Evolutionary conservation across 2,113 vertebrate genomes (phyloP).

Genomic region (Forbesichthys agassizii): DNA sequence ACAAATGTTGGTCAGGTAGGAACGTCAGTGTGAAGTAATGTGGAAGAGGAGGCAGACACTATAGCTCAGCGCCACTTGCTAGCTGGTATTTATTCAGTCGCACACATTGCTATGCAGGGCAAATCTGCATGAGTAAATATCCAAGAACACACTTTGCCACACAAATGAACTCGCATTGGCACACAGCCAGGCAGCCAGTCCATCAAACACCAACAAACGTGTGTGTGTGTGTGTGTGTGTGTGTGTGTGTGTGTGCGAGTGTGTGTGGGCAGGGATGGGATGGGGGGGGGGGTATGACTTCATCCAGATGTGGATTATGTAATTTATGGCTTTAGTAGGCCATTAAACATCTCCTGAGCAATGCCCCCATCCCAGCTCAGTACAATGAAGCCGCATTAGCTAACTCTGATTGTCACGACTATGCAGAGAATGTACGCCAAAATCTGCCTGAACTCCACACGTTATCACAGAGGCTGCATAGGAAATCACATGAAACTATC

Average conservation of each 20-base stretch:
- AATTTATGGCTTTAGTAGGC: slow-evolving; percentile 52
- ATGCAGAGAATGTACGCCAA: slow-evolving; percentile 44
- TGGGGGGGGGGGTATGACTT: slow-evolving; percentile 32
- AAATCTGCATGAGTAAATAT: slow-evolving; percentile 24
- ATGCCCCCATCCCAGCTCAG: slow-evolving; percentile 1
- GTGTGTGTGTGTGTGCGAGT: not conserved
- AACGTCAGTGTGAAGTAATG: slow-evolving; percentile 5
- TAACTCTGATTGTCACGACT: slow-evolving; percentile 15
- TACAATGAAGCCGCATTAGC: slow-evolving; percentile 36
- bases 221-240: not conserved
- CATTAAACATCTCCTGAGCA: slow-evolving; percentile 63
- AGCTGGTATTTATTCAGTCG: slow-evolving; percentile 24
- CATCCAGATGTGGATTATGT: slow-evolving; percentile 57
- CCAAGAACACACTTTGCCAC: slow-evolving; percentile 21
- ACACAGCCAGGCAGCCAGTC: slow-evolving; percentile 18
- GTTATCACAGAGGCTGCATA: slow-evolving; percentile 34
- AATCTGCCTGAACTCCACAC: slow-evolving; percentile 53
- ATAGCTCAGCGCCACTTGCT: slow-evolving; percentile 6
- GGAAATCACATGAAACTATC: slow-evolving; percentile 19
- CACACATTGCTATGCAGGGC: slow-evolving; percentile 6
- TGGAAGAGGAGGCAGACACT: slow-evolving; percentile 1
- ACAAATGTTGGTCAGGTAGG: slow-evolving; percentile 16
- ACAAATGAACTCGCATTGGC: slow-evolving; percentile 32
- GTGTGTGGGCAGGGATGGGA: too few species aligned
- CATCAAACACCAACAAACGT: slow-evolving; percentile 15